Evolutionary conservation across 1,140 invertebrate species (phyloP).

Genomic region (Bombus impatiens): DNA sequence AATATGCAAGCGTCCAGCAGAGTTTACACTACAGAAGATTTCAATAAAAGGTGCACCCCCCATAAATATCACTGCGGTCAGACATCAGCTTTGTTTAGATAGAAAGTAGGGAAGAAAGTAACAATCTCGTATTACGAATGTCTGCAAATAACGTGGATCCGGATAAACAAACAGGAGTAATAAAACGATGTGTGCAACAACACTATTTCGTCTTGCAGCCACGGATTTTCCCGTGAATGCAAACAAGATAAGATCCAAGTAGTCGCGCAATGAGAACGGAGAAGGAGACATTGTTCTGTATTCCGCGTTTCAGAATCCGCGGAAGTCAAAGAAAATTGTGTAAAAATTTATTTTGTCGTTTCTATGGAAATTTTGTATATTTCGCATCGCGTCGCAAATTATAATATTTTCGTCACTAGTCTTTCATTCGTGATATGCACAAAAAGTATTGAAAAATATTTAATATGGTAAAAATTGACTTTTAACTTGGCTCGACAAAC

Average conservation of each 20-base stretch:
- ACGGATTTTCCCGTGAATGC: neutral
- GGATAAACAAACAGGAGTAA: slow-evolving; percentile 29
- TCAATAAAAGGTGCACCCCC: neutral
- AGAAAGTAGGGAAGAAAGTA: neutral
- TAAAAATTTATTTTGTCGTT: too few relatives aligned
- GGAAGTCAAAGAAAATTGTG: neutral
- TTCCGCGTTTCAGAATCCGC: too few relatives aligned
- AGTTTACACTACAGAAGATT: neutral
- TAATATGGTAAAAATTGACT: neutral
- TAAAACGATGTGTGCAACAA: neutral
- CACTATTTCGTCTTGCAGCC: neutral
- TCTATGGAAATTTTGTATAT: slow-evolving; percentile 7
- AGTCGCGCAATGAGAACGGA: neutral
- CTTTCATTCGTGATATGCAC: neutral
- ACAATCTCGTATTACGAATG: slow-evolving; percentile 4
- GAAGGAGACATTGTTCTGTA: neutral
- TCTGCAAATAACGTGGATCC: neutral
- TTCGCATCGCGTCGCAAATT: neutral
- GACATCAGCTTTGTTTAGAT: slow-evolving; percentile 14
- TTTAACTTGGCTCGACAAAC: neutral
- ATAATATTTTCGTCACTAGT: neutral
- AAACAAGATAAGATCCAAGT: slow-evolving; percentile 19
- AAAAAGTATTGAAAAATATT: neutral
- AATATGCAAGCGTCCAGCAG: neutral
- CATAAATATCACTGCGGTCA: neutral